phyloP scores from a whole-genome alignment of 2,113 vertebrate genomes.

The Odontesthes bonariensis region DNA sequence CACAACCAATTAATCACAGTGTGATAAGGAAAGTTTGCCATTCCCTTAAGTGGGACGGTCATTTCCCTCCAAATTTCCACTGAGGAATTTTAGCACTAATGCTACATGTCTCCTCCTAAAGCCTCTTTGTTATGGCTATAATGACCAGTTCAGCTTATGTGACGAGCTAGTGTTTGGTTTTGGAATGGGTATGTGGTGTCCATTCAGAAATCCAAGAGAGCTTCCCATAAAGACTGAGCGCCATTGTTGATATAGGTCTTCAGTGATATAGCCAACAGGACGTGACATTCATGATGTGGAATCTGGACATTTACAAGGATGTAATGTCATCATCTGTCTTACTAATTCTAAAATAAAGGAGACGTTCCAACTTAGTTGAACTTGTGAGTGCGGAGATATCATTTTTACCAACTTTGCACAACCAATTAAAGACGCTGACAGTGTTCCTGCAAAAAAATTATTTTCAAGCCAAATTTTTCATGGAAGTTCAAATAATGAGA shows the following conservation, averaged over 20 bases:
- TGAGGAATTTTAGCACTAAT: constrained; percentile 69
- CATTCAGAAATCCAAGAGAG: constrained; percentile 69
- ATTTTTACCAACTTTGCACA: neutral
- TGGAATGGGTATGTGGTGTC: constrained; percentile 55
- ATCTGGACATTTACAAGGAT: constrained; percentile 63
- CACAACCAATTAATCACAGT: constrained; percentile 59
- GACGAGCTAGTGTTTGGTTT: constrained; percentile 79
- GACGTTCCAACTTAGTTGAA: constrained; percentile 13
- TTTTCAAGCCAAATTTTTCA: neutral
- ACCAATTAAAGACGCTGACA: too few species aligned
- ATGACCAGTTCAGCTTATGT: constrained; percentile 66
- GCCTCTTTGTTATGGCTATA: constrained; percentile 78
- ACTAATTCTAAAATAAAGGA: constrained; percentile 6
- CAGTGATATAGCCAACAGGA: constrained; percentile 62
- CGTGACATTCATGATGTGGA: constrained; percentile 67
- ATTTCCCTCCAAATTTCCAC: constrained; percentile 62
- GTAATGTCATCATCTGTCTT: constrained; percentile 56
- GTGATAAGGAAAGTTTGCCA: constrained; percentile 65
- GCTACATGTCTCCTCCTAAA: constrained; percentile 70
- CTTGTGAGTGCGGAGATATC: neutral
- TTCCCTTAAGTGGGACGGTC: constrained; percentile 63
- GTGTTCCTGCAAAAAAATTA: neutral
- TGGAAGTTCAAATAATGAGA: constrained; percentile 17
- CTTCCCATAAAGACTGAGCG: constrained; percentile 60
- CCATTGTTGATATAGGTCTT: constrained; percentile 71